Conservation (phyloP, 2,888 invertebrate genomes). For the Sminthurinus aureus region DNA sequence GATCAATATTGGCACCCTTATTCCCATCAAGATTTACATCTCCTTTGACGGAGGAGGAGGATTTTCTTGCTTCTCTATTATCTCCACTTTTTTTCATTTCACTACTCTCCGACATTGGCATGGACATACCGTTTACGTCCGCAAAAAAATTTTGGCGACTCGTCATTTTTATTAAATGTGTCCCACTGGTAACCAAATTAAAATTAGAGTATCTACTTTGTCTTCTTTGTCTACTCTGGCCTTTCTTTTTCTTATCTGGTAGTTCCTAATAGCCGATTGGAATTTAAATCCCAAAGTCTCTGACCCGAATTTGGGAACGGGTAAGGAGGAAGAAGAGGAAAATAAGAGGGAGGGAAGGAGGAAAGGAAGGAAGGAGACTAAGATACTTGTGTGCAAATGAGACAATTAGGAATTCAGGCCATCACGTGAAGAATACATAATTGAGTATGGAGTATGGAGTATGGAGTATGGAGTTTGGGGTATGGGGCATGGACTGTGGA, state of each 20-base stretch:
- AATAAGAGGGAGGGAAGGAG: not conserved
- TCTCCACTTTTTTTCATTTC: not conserved
- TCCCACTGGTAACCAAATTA: conserved; percentile 13
- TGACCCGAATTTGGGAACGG: not conserved
- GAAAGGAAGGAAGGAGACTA: not conserved
- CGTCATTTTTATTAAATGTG: conserved; percentile 31
- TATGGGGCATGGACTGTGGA: not conserved
- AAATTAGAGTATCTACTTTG: not conserved
- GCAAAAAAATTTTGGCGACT: conserved; percentile 34
- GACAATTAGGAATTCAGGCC: conserved; percentile 35
- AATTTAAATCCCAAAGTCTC: conserved; percentile 6
- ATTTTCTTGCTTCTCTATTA: not conserved
- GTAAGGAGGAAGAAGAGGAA: not conserved
- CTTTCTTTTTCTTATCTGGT: not conserved
- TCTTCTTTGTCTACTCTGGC: not conserved
- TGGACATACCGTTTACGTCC: conserved; percentile 3
- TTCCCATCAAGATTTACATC: not conserved
- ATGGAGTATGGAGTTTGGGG: not conserved
- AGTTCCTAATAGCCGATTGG: not conserved
- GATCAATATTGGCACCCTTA: not conserved
- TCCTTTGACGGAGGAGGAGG: not conserved
- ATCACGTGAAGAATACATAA: conserved; percentile 34
- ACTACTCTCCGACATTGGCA: not conserved
- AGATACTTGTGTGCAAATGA: conserved; percentile 2
- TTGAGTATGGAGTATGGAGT: conserved; percentile 1